These are phyloP conservation scores for Solea senegalensis DNA, from an alignment of 2,113 vertebrate genomes.

Conservation along the genomic window DNA sequence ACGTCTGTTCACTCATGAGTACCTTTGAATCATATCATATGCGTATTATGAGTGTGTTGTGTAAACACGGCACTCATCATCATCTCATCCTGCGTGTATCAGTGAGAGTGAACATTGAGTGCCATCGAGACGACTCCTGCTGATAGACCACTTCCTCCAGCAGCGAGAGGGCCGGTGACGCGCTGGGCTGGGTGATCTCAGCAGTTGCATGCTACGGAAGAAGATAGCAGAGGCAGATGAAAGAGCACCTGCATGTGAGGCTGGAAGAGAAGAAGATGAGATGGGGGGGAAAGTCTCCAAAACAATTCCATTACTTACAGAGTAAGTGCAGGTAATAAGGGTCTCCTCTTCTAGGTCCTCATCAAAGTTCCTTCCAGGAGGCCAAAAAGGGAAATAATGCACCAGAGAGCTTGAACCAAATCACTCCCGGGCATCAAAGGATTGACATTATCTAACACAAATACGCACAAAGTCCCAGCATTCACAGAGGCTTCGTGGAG, in stretches of 20 bases:
- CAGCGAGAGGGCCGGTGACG: slow-evolving; percentile 33
- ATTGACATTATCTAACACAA: slow-evolving; percentile 69
- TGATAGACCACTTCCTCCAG: slow-evolving; percentile 55
- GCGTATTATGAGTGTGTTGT: slow-evolving; percentile 6
- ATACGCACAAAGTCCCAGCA: slow-evolving; percentile 39
- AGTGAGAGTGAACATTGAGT: slow-evolving; percentile 59
- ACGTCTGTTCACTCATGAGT: slow-evolving; percentile 3
- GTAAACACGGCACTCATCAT: slow-evolving; percentile 40
- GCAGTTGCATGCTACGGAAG: slow-evolving; percentile 78
- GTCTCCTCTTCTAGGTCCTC: slow-evolving; percentile 70
- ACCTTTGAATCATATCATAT: slow-evolving; percentile 14
- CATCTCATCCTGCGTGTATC: slow-evolving; percentile 27
- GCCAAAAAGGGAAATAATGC: slow-evolving; percentile 62
- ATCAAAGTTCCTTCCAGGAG: slow-evolving; percentile 77
- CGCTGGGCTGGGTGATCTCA: slow-evolving; percentile 22
- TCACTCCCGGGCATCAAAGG: slow-evolving; percentile 77
- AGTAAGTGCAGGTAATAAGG: slow-evolving; percentile 79
- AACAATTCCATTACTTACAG: slow-evolving; percentile 78
- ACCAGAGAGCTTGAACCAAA: slow-evolving; percentile 59
- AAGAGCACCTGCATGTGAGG: slow-evolving; percentile 81
- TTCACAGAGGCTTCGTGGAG: slow-evolving; percentile 23
- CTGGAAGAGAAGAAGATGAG: slow-evolving; percentile 72
- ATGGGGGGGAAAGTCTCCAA: slow-evolving; percentile 74
- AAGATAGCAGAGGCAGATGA: slow-evolving; percentile 81
- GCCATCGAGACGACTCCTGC: slow-evolving; percentile 37